Base-by-base conservation (phyloP, 2,888 invertebrate species). In the Noctua pronuba region DNA sequence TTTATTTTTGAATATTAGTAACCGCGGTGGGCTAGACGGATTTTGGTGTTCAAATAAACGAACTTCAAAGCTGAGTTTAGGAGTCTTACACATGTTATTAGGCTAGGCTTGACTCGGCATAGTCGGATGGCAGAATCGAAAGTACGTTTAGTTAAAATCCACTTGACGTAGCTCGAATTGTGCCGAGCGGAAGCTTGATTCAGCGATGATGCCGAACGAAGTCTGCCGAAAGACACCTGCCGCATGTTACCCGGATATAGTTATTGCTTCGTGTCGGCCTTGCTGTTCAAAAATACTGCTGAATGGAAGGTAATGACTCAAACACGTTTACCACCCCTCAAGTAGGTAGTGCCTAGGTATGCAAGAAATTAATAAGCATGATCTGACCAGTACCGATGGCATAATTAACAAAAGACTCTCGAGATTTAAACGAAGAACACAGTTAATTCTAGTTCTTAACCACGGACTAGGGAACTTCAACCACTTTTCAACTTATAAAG, bases 401-500 rank as follows among this genome's bases (percentile, higher is more conserved):
- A 1, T 66, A 58, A 52, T 75, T 21, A 4, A 7, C 6, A n/a
- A 28, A 3, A 24, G 13, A 49, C 35, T 18, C 31, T 76, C 21
- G 1, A 55, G 24, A 6, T 62, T 70, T n/a, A 11, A 55, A n/a
- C 28, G 6, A 52, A 55, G 35, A n/a, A 35, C 38, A 49, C 8
- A 71, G 46, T 62, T 71, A 71, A 58, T 55, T 55, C 44, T 71
- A 49, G 49, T 49, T 21, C 31, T 21, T 21, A 49, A 58, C 41
- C 18, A 11, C 21, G 35, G 31, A 77, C 38, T 55, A 31, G 13
- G 38, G 60, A 31, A 60, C 7, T 83, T 31, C 38, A 0, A 55
- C 38, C 35, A 75, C 44, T 75, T 41, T 38, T 35, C 52, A 68
- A 75, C 67, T 75, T 73, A 60, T 73, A 76, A 82, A 82, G 73